Conservation (phyloP, 1,140 invertebrate genomes). For the Macrobrachium rosenbergii region DNA sequence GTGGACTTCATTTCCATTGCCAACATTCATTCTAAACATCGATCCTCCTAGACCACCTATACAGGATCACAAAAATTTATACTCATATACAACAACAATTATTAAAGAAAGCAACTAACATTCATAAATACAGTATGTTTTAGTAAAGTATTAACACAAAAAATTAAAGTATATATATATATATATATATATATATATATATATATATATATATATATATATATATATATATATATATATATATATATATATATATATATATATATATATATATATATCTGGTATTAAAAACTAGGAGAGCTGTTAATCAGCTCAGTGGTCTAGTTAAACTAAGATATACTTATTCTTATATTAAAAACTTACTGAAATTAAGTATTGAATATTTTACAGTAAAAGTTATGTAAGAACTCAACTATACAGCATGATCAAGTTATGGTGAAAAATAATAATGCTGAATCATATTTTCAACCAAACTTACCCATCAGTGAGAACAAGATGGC, state of each 20-base stretch:
- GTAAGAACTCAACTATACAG: neutral
- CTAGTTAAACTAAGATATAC: too few relatives aligned
- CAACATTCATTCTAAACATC: constrained; percentile 83
- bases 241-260: constrained; percentile 17
- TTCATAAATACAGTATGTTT: too few relatives aligned
- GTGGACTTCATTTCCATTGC: constrained; percentile 89
- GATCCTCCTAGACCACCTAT: constrained; percentile 71
- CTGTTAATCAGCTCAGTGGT: too few relatives aligned
- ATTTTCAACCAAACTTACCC: constrained; percentile 69
- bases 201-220: neutral
- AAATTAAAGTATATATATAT: constrained; percentile 31
- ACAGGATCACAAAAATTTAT: constrained; percentile 48
- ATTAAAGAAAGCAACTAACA: neutral
- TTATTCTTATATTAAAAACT: too few relatives aligned
- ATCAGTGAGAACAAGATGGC: constrained; percentile 83
- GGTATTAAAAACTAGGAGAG: too few relatives aligned
- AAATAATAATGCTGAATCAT: constrained; percentile 27
- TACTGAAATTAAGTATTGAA: too few relatives aligned
- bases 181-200: neutral
- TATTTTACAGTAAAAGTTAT: neutral
- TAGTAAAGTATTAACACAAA: constrained; percentile 25
- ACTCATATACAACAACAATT: neutral
- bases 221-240: too few relatives aligned
- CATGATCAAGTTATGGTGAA: neutral
- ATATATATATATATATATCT: constrained; percentile 23